A percentile compares a stretch with the other conserved stretches of the same genome.
These are phyloP conservation scores for Zoanthus solanderi DNA, from an alignment of 92 coral and sea anemone species.

Conservation along the genomic window DNA sequence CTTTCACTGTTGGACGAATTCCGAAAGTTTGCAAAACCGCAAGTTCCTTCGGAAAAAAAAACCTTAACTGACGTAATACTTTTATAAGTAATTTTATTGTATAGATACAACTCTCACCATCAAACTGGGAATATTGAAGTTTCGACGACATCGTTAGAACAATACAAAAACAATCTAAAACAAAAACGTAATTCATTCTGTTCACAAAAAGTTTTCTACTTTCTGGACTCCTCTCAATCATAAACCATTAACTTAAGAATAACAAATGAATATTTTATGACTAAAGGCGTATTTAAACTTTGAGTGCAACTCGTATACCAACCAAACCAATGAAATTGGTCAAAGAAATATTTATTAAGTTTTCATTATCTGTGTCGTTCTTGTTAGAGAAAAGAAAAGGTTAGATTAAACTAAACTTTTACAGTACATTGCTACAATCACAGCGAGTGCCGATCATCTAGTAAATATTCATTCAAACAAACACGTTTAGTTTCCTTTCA, in stretches of 20 bases:
- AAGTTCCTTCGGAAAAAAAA: no score
- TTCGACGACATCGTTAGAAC: no score
- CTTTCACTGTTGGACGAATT: no score
- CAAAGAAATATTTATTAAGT: not conserved
- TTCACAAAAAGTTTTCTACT: no score
- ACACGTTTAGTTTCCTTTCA: not conserved
- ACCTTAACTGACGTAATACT: no score
- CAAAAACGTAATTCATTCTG: no score
- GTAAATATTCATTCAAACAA: not conserved
- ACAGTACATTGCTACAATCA: conserved; percentile 1
- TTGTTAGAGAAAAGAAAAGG: not conserved
- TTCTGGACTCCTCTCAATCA: not conserved
- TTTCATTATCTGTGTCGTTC: not conserved
- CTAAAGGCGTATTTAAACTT: not conserved
- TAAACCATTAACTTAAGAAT: not conserved
- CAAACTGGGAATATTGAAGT: no score
- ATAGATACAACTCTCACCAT: no score
- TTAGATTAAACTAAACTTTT: not conserved
- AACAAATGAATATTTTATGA: conserved; percentile 5
- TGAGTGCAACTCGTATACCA: not conserved
- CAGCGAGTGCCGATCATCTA: not conserved
- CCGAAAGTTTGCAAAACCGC: no score
- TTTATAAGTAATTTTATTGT: no score
- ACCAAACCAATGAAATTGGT: not conserved
- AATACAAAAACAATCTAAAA: no score